A percentile compares a stretch with the other conserved stretches of the same genome.
Conservation (phyloP, 2,113 vertebrate genomes). For the Nesoenas mayeri region DNA sequence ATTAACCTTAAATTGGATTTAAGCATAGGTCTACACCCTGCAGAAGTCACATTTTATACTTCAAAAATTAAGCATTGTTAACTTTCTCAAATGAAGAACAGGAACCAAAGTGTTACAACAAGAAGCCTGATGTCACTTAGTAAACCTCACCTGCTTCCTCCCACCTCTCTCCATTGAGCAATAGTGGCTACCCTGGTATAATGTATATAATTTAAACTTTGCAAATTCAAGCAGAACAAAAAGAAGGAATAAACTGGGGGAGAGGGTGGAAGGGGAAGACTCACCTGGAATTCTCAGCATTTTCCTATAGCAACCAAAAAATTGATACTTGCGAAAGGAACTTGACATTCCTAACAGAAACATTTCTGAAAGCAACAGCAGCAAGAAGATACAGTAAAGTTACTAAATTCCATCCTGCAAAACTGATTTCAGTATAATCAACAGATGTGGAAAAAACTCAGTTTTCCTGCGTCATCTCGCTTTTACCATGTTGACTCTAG, state of each 20-base stretch:
- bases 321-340: background rate
- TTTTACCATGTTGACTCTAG: background rate
- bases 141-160: background rate
- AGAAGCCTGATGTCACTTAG: background rate
- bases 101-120: background rate
- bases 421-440: background rate
- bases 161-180: background rate
- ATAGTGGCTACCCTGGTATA: background rate
- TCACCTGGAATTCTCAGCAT: background rate
- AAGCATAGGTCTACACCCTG: background rate
- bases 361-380: background rate
- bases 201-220: background rate
- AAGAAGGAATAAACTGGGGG: background rate
- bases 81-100: background rate
- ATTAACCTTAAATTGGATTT: slow-evolving; percentile 23
- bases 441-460: background rate
- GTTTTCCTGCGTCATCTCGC: background rate
- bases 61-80: background rate
- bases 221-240: background rate
- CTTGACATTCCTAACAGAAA: background rate
- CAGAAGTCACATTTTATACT: background rate
- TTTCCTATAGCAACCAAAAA: background rate
- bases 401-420: background rate
- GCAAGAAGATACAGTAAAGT: background rate
- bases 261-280: background rate